These are phyloP conservation scores for Parazoanthus swiftii DNA, from an alignment of 92 coral and sea anemone species.

Conservation along the genomic window DNA sequence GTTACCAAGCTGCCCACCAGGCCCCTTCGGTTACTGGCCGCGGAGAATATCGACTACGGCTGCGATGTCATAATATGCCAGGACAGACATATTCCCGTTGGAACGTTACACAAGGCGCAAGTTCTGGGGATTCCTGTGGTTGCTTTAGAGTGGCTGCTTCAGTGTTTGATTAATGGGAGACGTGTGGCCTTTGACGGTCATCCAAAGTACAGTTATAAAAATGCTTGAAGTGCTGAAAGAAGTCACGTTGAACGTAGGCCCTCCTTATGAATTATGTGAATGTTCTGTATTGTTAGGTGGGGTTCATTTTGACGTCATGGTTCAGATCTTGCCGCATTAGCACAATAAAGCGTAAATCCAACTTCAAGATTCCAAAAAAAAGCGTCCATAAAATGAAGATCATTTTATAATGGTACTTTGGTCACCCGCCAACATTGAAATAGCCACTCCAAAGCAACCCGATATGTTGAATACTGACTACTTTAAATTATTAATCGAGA, in stretches of 20 bases:
- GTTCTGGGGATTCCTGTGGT: slow-evolving; percentile 82
- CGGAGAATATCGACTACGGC: slow-evolving; percentile 54
- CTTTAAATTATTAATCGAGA: too few relatives aligned
- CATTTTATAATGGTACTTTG: too few relatives aligned
- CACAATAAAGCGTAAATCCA: too few relatives aligned
- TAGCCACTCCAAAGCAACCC: slow-evolving; percentile 89
- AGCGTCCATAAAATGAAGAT: too few relatives aligned
- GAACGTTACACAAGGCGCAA: slow-evolving; percentile 63
- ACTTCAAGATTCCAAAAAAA: too few relatives aligned
- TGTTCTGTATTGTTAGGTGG: too few relatives aligned
- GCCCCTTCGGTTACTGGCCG: slow-evolving; percentile 55
- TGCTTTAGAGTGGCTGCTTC: slow-evolving; percentile 88
- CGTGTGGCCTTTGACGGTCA: slow-evolving; percentile 76
- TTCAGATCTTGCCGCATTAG: too few relatives aligned
- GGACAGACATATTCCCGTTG: slow-evolving; percentile 63
- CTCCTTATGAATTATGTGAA: neutral
- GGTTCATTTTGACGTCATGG: too few relatives aligned
- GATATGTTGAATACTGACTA: too few relatives aligned
- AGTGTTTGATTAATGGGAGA: slow-evolving; percentile 82
- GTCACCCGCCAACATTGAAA: slow-evolving; percentile 80
- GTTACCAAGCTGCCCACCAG: slow-evolving; percentile 85
- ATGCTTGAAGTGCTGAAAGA: neutral
- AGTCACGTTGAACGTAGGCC: neutral
- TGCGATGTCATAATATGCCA: slow-evolving; percentile 80
- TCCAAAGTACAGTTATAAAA: slow-evolving; percentile 65